phyloP scores from a whole-genome alignment of 2,113 vertebrate species.

The Cyanoderma ruficeps region DNA sequence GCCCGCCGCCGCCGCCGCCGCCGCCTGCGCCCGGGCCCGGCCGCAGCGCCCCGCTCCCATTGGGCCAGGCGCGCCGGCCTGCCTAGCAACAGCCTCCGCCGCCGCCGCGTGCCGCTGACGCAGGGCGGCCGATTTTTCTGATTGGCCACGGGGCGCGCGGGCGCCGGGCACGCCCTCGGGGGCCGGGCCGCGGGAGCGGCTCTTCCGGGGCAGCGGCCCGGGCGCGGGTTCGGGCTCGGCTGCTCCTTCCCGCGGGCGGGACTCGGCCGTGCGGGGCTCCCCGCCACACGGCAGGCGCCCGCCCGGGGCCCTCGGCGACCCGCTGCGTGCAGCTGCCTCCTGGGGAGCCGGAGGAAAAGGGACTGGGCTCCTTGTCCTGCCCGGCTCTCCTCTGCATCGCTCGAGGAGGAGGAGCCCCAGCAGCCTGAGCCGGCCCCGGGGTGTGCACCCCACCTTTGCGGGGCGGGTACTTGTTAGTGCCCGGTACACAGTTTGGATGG shows the following conservation, averaged over 20 bases:
- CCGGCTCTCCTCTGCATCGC: neutral
- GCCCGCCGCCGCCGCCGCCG: no score
- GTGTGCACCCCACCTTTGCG: neutral
- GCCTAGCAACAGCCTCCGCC: no score
- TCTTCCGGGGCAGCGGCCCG: neutral
- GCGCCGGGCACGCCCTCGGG: no score
- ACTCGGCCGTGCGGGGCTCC: accelerated
- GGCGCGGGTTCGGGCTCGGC: no score
- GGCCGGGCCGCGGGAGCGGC: no score
- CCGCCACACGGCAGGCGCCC: accelerated
- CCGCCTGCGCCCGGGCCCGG: no score
- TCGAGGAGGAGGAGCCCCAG: neutral
- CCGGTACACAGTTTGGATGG: accelerated
- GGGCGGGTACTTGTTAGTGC: neutral
- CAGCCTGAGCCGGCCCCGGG: neutral
- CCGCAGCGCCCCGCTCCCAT: no score
- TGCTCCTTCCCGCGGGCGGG: neutral
- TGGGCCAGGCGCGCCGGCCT: no score
- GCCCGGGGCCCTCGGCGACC: no score
- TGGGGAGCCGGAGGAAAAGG: neutral
- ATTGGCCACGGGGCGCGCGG: no score
- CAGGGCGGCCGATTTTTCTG: no score
- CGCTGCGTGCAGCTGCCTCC: neutral
- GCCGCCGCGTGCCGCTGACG: no score
- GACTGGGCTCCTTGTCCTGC: neutral